phyloP scores from a whole-genome alignment of 2,888 invertebrate genomes.

The Agrilus mali region DNA sequence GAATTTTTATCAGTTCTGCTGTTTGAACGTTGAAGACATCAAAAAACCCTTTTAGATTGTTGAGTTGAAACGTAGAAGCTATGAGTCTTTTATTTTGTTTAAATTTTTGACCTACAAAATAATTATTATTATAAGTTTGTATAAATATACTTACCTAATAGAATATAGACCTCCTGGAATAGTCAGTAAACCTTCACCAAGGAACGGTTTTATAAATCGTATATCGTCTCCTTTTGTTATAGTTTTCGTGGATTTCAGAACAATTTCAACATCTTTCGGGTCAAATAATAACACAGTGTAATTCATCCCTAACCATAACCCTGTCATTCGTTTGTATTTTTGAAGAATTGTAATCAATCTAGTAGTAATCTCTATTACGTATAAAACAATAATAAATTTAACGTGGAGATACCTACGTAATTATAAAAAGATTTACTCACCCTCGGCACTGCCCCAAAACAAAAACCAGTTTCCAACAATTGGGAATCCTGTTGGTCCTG shows the following conservation, averaged over 20 bases:
- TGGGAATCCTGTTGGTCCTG: constrained; percentile 13
- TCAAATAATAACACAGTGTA: constrained; percentile 16
- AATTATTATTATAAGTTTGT: no score
- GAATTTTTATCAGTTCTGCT: constrained; percentile 7
- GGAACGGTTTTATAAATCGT: constrained; percentile 15
- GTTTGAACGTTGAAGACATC: constrained; percentile 17
- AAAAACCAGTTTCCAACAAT: constrained; percentile 13
- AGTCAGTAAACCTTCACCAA: constrained; percentile 17
- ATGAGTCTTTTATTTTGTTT: constrained; percentile 17
- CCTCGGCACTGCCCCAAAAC: constrained; percentile 14
- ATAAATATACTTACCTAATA: no score
- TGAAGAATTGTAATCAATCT: neutral
- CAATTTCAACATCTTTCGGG: constrained; percentile 15
- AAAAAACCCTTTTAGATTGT: constrained; percentile 15
- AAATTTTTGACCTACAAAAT: constrained; percentile 16
- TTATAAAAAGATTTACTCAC: no score
- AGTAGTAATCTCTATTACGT: no score
- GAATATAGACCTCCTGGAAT: constrained; percentile 15
- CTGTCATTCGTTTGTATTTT: constrained; percentile 12
- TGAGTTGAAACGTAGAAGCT: constrained; percentile 16
- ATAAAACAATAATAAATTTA: no score
- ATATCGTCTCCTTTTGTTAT: constrained; percentile 18
- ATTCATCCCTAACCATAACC: constrained; percentile 17
- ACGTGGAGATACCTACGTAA: no score
- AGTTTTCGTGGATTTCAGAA: constrained; percentile 12